phyloP scores from a whole-genome alignment of 2,888 invertebrate genomes.

The Xanthostigma xanthostigma region DNA sequence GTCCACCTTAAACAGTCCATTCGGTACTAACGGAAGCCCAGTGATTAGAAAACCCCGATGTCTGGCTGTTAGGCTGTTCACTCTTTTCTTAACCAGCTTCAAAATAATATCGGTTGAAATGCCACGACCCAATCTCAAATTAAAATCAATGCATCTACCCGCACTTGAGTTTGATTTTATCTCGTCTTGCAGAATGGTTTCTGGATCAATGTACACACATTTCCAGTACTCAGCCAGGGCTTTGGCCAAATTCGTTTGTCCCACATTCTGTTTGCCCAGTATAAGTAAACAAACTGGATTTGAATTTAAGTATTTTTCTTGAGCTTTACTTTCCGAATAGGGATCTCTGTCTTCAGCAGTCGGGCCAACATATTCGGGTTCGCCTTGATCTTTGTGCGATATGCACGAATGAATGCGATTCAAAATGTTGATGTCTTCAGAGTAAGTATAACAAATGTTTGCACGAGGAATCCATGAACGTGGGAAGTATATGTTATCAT shows the following conservation, averaged over 20 bases:
- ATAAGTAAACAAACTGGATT: slow-evolving; percentile 42
- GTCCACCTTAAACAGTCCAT: slow-evolving; percentile 24
- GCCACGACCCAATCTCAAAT: slow-evolving; percentile 36
- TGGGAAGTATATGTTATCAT: not conserved
- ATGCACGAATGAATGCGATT: slow-evolving; percentile 15
- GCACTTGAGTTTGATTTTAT: slow-evolving; percentile 35
- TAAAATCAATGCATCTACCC: slow-evolving; percentile 42
- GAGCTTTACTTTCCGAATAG: slow-evolving; percentile 38
- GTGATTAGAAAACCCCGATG: slow-evolving; percentile 50
- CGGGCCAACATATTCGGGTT: not conserved
- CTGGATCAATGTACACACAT: slow-evolving; percentile 42
- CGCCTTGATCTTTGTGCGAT: slow-evolving; percentile 1
- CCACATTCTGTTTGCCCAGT: slow-evolving; percentile 41
- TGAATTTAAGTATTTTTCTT: slow-evolving; percentile 30
- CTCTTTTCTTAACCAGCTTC: slow-evolving; percentile 34
- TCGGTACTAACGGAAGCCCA: slow-evolving; percentile 46
- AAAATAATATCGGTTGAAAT: slow-evolving; percentile 35
- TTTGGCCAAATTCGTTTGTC: slow-evolving; percentile 36
- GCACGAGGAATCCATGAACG: slow-evolving; percentile 24
- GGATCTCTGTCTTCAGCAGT: slow-evolving; percentile 16
- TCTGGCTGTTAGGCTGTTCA: slow-evolving; percentile 32
- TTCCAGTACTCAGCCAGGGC: slow-evolving; percentile 38
- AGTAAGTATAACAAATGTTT: slow-evolving; percentile 28
- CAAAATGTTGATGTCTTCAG: slow-evolving; percentile 29
- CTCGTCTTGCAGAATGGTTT: slow-evolving; percentile 38